A percentile compares a stretch with the other conserved stretches of the same genome.
Evolutionary conservation across 2,797 vertebrate genomes (phyloP).

Genomic region (Gallinago stenura): DNA sequence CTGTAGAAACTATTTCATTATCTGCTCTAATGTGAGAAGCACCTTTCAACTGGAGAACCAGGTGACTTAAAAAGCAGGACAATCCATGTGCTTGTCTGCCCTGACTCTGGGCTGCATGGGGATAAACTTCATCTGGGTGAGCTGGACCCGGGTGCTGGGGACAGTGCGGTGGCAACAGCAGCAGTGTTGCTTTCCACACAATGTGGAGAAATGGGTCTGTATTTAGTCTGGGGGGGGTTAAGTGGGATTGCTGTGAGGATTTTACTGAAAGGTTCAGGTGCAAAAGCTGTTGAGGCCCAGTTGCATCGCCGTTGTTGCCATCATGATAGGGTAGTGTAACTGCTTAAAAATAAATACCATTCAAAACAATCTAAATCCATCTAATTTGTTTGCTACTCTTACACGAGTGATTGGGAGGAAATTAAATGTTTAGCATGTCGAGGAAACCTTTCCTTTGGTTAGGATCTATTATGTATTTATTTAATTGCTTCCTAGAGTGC

Average conservation of each 20-base stretch:
- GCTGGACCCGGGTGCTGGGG: not conserved
- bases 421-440: not conserved
- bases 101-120: not conserved
- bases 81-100: not conserved
- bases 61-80: not conserved
- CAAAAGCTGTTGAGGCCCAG: not conserved
- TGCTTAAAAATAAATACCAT: not conserved
- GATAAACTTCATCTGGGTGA: not conserved
- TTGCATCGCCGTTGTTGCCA: not conserved
- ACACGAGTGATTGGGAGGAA: not conserved
- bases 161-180: rapidly evolving
- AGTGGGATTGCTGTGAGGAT: not conserved
- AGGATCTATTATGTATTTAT: not conserved
- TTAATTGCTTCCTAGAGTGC: not conserved
- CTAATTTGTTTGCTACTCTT: not conserved
- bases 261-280: not conserved
- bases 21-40: not conserved
- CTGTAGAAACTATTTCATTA: not conserved
- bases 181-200: not conserved
- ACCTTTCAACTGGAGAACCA: not conserved
- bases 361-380: not conserved
- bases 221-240: not conserved
- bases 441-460: conserved; percentile 16
- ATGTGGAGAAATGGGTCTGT: not conserved
- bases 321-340: not conserved